These are phyloP conservation scores for Amphilophus citrinellus DNA, from an alignment of 2,113 vertebrate species.

Conservation along the genomic window DNA sequence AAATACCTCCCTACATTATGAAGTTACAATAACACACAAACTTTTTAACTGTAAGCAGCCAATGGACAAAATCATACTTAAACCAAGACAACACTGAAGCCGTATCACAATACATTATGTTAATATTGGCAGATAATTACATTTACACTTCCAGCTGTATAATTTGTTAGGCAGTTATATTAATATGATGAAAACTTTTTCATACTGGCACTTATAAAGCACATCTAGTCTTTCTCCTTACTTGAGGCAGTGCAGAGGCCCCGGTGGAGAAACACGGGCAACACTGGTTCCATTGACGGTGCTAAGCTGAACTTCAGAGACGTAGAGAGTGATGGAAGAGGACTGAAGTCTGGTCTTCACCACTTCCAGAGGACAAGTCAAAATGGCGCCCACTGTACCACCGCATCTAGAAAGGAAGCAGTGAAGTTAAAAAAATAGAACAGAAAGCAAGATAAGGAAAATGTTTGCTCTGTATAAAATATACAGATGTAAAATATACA, in stretches of 20 bases:
- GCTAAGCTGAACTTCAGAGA: conserved; percentile 95
- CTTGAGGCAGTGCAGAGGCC: conserved; percentile 97
- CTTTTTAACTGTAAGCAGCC: background rate
- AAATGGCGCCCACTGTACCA: conserved; percentile 96
- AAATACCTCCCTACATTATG: background rate
- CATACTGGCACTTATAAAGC: background rate
- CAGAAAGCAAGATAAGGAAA: background rate
- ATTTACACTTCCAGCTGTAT: too few species aligned
- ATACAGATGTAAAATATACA: background rate
- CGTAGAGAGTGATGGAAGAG: conserved; percentile 92
- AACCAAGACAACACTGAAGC: background rate
- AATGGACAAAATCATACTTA: background rate
- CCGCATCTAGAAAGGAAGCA: conserved; percentile 86
- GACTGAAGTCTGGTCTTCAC: conserved; percentile 98
- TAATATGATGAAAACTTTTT: too few species aligned
- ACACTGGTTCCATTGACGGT: conserved; percentile 91
- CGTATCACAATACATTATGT: background rate
- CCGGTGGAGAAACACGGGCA: conserved; percentile 90
- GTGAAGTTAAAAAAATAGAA: background rate
- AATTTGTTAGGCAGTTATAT: too few species aligned
- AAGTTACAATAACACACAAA: background rate
- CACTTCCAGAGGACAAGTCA: conserved; percentile 99
- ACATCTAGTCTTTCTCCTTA: conserved; percentile 73
- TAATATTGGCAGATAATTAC: too few species aligned
- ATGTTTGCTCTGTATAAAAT: background rate